Percentiles rank a stretch among this genome's conserved stretches.
Conservation (phyloP, 2,888 invertebrate genomes). For the Hartigia nigra region DNA sequence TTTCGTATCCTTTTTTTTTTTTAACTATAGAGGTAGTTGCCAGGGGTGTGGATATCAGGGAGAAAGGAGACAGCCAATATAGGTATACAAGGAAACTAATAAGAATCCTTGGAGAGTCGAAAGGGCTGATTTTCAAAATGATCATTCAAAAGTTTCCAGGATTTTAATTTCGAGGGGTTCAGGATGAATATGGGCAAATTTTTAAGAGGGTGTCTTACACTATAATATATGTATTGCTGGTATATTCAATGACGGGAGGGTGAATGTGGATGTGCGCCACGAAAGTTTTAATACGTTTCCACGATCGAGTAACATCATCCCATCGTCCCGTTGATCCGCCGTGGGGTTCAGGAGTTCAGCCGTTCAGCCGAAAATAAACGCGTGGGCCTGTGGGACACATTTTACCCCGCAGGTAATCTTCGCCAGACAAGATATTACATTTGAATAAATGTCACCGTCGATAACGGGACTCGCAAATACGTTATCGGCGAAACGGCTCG, state of each 20-base stretch:
- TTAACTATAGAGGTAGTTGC: not conserved
- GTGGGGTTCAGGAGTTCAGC: slow-evolving; percentile 1
- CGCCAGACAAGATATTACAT: slow-evolving; percentile 65
- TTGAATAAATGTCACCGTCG: slow-evolving; percentile 65
- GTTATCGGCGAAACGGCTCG: slow-evolving; percentile 50
- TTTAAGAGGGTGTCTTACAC: not conserved
- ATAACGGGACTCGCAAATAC: slow-evolving; percentile 54
- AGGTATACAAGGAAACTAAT: not conserved
- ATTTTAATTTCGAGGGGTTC: not conserved
- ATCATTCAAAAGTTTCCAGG: not conserved
- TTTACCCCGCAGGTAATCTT: slow-evolving; percentile 60
- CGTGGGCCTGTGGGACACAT: slow-evolving; percentile 58
- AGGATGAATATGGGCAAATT: not conserved
- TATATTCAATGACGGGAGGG: not conserved
- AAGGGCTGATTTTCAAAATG: not conserved
- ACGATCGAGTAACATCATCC: not conserved
- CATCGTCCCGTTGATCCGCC: not conserved
- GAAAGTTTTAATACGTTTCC: slow-evolving; percentile 17
- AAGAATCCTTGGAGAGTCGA: not conserved
- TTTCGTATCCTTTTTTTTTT: slow-evolving; percentile 32
- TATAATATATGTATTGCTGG: not conserved
- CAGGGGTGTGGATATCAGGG: not conserved
- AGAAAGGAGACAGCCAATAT: not conserved
- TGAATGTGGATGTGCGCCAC: not conserved
- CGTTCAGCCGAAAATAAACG: slow-evolving; percentile 17